Base-by-base conservation (phyloP, 2,888 invertebrate genomes). In the Drosophila percnosoma region DNA sequence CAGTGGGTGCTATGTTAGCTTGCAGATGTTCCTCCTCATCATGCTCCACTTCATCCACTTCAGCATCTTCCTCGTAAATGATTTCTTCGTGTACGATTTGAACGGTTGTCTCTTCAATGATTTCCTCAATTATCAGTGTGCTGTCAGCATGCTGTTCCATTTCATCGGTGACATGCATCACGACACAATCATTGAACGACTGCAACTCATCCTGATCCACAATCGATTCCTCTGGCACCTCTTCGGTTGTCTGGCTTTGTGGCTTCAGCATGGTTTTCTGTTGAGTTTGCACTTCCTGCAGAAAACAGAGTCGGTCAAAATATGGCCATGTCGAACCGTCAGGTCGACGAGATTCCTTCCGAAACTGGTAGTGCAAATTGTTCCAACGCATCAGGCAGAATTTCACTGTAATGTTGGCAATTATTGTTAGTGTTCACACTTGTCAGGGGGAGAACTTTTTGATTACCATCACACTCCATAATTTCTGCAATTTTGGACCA, bases 371-470 rank as follows among this genome's bases (percentile, higher is more conserved):
- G 36, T 91, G 80, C 15, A 91, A 71, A 67, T 91, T 92, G 24
- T 88, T 90, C 91, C 91, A 91, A 5, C 91, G 91, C 82, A 87
- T 91, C 24, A 91, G 31, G 24, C 91, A 91, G 45, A 92, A 91
- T 57, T 91, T 81, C 27, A 89, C 92, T 91, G 29, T 1, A 38
- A 59, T 0, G 0, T 3, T 10, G 2, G 29, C 8, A 15, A n/a
- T 29, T 0, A n/a, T 29, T 0, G 15, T 63, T 18, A 42, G 11
- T 49, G 10, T 13, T 34, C 15, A 3, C 18, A 1, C 18, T 42
- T 8, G 29, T 2, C 5, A 24, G 18, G 6, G 15, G 13, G n/a
- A n/a, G 10, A 8, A 11, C 54, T 71, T 24, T 24, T 27, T 27
- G 15, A 15, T 15, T 74, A 90, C 91, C 81, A 42, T 86, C 80